Percentiles rank a stretch among this genome's conserved stretches.
Evolutionary conservation across 2,797 vertebrate genomes (phyloP).

Genomic region (Xenopus petersii): DNA sequence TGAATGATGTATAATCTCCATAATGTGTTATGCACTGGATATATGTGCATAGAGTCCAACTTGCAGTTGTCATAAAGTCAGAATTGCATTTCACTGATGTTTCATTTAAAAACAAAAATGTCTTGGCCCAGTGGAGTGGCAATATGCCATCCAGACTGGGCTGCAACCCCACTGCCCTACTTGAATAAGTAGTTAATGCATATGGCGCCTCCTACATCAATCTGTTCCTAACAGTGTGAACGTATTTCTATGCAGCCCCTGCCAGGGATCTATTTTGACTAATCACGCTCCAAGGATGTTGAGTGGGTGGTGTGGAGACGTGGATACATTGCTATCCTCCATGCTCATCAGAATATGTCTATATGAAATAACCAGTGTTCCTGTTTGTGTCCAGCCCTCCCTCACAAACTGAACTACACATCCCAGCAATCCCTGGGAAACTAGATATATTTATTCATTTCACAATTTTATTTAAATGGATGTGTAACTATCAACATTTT

Average conservation of each 20-base stretch:
- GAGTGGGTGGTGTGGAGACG: slow-evolving; percentile 23
- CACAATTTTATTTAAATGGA: background rate
- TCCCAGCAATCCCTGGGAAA: too few relatives aligned
- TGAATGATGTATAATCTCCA: too few relatives aligned
- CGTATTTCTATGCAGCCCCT: slow-evolving; percentile 8
- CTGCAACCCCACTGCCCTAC: slow-evolving; percentile 24
- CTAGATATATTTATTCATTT: background rate
- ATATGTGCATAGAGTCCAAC: too few relatives aligned
- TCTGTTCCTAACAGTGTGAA: slow-evolving; percentile 34
- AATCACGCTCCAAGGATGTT: slow-evolving; percentile 38
- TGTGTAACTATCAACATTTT: too few relatives aligned
- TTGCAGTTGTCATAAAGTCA: too few relatives aligned
- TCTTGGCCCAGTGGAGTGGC: background rate
- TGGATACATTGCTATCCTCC: slow-evolving; percentile 19
- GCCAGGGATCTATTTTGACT: slow-evolving; percentile 38
- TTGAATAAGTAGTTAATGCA: slow-evolving; percentile 42
- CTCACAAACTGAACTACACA: too few relatives aligned
- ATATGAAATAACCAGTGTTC: background rate
- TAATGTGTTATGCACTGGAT: too few relatives aligned
- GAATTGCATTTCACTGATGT: too few relatives aligned
- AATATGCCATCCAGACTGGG: slow-evolving; percentile 32
- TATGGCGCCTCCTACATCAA: slow-evolving; percentile 46
- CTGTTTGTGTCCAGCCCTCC: too few relatives aligned
- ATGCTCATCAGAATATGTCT: background rate
- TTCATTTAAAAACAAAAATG: too few relatives aligned